phyloP scores from a whole-genome alignment of 2,113 vertebrate species.

The Corythornis cristatus region DNA sequence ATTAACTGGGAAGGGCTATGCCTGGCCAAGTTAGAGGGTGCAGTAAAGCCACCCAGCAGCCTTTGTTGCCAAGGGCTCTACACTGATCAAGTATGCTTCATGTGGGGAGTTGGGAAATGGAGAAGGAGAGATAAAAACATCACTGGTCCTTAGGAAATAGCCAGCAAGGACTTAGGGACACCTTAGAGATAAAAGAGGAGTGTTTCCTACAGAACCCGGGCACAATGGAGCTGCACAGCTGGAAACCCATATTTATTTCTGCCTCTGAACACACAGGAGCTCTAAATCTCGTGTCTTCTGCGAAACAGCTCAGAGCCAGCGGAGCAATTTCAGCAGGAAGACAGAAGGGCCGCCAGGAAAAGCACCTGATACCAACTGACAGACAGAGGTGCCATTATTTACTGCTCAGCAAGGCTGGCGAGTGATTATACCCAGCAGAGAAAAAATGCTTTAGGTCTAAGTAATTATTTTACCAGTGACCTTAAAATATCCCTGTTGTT shows the following conservation, averaged over 20 bases:
- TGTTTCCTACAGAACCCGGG: not conserved
- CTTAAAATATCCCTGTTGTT: constrained; percentile 38
- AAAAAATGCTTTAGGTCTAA: not conserved
- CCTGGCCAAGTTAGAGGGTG: not conserved
- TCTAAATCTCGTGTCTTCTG: not conserved
- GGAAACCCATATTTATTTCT: not conserved
- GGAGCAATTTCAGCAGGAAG: not conserved
- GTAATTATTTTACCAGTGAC: constrained; percentile 26
- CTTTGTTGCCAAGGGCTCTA: not conserved
- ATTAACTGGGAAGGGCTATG: not conserved
- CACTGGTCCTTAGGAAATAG: not conserved
- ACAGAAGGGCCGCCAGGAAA: not conserved
- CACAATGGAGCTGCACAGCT: not conserved
- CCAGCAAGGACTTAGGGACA: not conserved
- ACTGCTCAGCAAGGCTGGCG: not conserved
- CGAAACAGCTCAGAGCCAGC: not conserved
- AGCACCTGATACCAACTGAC: not conserved
- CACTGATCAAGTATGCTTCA: not conserved
- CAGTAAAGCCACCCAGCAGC: not conserved
- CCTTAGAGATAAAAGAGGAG: not conserved
- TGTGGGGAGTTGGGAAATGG: not conserved
- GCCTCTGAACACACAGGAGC: not conserved
- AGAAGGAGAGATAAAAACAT: not conserved
- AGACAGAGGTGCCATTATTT: constrained; percentile 35
- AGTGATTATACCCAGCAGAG: not conserved